Evolutionary conservation across 1,140 invertebrate species (phyloP).

Genomic region (Leptinotarsa undecemlineata): DNA sequence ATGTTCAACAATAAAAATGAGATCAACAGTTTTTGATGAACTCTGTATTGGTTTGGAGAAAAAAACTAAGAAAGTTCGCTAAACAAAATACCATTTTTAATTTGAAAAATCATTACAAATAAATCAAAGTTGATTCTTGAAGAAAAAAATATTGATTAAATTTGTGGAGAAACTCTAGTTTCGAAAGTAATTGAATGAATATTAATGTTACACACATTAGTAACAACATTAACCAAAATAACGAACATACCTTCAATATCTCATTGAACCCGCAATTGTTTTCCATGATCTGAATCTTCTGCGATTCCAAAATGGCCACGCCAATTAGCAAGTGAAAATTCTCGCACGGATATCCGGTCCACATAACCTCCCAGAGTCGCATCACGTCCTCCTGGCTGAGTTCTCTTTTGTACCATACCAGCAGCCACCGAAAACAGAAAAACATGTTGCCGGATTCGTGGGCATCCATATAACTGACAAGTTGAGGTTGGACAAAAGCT

Average conservation of each 20-base stretch:
- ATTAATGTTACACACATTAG: too few relatives aligned
- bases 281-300: slow-evolving; percentile 84
- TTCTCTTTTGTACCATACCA: slow-evolving; percentile 84
- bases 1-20: too few relatives aligned
- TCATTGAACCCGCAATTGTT: slow-evolving; percentile 93
- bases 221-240: background rate
- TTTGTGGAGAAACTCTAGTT: too few relatives aligned
- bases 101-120: too few relatives aligned
- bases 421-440: slow-evolving; percentile 95
- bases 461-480: slow-evolving; percentile 83
- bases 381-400: slow-evolving; percentile 76
- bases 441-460: slow-evolving; percentile 98
- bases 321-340: slow-evolving; percentile 94
- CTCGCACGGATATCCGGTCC: slow-evolving; percentile 88
- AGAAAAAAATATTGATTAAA: too few relatives aligned
- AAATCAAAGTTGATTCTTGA: too few relatives aligned
- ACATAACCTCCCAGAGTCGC: slow-evolving; percentile 82
- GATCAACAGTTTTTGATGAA: too few relatives aligned
- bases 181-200: too few relatives aligned
- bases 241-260: slow-evolving; percentile 83
- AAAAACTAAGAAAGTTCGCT: too few relatives aligned
- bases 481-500: slow-evolving; percentile 78
- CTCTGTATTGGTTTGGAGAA: too few relatives aligned
- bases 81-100: too few relatives aligned
- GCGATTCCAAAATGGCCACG: slow-evolving; percentile 86